A percentile compares a stretch with the other conserved stretches of the same genome.
These are phyloP conservation scores for Ctenicera cuprea DNA, from an alignment of 2,888 invertebrate species.

Conservation along the genomic window DNA sequence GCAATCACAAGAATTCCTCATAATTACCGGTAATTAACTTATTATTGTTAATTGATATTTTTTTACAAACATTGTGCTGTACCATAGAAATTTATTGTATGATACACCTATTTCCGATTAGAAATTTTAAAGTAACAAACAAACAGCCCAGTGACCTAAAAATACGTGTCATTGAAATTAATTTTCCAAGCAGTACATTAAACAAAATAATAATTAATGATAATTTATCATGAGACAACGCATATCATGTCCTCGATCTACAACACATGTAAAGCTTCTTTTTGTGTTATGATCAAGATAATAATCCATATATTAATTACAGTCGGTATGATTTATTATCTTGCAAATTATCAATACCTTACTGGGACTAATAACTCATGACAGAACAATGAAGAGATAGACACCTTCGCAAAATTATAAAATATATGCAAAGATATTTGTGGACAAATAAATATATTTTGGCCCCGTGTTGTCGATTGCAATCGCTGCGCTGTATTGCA, in stretches of 20 bases:
- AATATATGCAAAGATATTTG: no score
- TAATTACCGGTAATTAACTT: no score
- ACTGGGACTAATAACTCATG: constrained; percentile 8
- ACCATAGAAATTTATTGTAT: no score
- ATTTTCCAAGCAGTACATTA: no score
- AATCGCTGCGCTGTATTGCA: background rate
- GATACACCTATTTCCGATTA: no score
- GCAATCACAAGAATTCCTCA: no score
- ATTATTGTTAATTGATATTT: no score
- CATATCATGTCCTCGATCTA: constrained; percentile 10
- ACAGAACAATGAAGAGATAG: constrained; percentile 21
- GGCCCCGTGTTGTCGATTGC: background rate
- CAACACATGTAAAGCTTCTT: constrained; percentile 15
- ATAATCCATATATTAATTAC: background rate
- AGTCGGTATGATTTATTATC: constrained; percentile 21
- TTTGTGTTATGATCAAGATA: constrained; percentile 3
- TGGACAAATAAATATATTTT: background rate
- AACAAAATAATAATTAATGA: no score
- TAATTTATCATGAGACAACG: background rate
- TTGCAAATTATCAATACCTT: constrained; percentile 17
- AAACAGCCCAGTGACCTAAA: no score
- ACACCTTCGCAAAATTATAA: constrained; percentile 3
- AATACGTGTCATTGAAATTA: no score
- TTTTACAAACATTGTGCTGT: no score
- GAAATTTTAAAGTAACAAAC: no score